Percentiles rank a stretch among this genome's conserved stretches.
Evolutionary conservation across 1,140 invertebrate genomes (phyloP).

Genomic region (Zaprionus africanus): DNA sequence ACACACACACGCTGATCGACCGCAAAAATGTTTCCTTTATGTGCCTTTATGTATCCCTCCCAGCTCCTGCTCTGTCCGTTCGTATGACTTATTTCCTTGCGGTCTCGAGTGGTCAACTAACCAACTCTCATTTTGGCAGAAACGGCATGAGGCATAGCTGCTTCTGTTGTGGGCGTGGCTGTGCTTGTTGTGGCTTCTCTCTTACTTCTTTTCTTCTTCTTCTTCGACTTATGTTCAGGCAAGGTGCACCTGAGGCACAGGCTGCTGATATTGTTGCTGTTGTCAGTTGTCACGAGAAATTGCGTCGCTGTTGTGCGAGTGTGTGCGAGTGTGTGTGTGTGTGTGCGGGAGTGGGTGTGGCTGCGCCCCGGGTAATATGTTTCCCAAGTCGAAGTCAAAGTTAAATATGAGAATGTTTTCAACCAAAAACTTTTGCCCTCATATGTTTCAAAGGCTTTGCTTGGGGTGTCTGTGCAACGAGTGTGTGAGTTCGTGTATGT

Average conservation of each 20-base stretch:
- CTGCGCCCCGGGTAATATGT: constrained; percentile 47
- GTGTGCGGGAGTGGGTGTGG: neutral
- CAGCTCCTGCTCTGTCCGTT: neutral
- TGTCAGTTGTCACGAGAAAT: constrained; percentile 3
- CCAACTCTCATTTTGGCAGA: neutral
- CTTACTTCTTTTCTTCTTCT: neutral
- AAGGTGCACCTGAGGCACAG: constrained; percentile 4
- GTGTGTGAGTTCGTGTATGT: constrained; percentile 39
- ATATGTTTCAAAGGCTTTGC: constrained; percentile 56
- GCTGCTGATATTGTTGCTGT: neutral
- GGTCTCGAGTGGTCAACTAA: neutral
- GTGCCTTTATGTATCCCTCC: neutral
- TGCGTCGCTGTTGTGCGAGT: neutral
- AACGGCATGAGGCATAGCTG: neutral
- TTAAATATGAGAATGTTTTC: constrained; percentile 65
- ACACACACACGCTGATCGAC: neutral
- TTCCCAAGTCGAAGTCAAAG: constrained; percentile 50
- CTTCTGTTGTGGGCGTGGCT: neutral
- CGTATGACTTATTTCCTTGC: neutral
- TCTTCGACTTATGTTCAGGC: neutral
- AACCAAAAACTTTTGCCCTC: constrained; percentile 49
- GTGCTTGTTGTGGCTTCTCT: neutral
- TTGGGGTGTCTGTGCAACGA: neutral
- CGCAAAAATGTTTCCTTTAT: neutral
- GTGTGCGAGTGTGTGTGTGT: neutral